Evolutionary conservation across 2,888 invertebrate species (phyloP).

Genomic region (Eupithecia vulgata): DNA sequence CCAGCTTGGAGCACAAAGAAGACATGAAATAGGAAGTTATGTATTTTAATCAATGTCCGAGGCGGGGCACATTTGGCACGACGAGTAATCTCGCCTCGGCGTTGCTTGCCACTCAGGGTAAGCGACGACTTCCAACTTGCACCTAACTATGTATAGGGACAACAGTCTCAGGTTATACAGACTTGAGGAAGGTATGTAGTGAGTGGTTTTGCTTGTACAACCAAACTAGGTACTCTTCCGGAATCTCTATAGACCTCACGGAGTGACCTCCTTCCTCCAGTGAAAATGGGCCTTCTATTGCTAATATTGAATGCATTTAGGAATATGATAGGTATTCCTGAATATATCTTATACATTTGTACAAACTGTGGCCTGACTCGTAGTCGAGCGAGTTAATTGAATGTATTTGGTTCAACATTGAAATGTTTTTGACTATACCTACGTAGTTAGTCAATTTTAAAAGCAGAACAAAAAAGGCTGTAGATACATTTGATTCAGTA

Average conservation of each 20-base stretch:
- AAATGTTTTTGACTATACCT: neutral
- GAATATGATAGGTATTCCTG: too few relatives aligned
- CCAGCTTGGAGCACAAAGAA: slow-evolving; percentile 1
- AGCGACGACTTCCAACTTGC: neutral
- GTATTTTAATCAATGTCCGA: slow-evolving; percentile 40
- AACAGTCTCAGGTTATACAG: neutral
- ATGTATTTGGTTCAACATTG: neutral
- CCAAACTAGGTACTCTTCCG: neutral
- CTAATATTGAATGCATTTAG: neutral
- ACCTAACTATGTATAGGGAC: neutral
- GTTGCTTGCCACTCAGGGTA: slow-evolving; percentile 21
- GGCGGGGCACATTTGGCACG: slow-evolving; percentile 34
- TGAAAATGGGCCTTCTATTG: neutral
- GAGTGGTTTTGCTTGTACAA: neutral
- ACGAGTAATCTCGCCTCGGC: slow-evolving; percentile 28
- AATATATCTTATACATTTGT: too few relatives aligned
- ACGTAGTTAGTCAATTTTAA: neutral
- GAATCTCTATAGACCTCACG: neutral
- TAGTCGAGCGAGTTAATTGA: too few relatives aligned
- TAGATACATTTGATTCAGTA: neutral
- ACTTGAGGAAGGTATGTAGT: neutral
- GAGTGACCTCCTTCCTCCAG: neutral
- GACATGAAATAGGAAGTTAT: slow-evolving; percentile 33
- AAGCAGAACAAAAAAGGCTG: neutral
- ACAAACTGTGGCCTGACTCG: too few relatives aligned